Base-by-base conservation (phyloP, 2,888 invertebrate genomes). In the Cyclophora punctaria region DNA sequence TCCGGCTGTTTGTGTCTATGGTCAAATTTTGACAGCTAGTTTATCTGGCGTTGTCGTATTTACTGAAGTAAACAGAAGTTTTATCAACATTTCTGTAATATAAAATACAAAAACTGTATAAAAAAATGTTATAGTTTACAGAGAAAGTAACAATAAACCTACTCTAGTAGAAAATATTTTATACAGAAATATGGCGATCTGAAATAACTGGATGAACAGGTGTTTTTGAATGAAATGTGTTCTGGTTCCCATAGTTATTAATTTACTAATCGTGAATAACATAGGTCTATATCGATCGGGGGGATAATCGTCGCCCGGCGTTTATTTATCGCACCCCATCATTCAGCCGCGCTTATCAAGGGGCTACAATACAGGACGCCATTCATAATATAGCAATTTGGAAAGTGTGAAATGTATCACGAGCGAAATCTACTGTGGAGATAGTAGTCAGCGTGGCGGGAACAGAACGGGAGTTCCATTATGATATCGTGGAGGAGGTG, bases 171-270 rank as follows among this genome's bases (percentile, higher is more conserved):
- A 34, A 48, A 41, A 41, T 33, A 50, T 41, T 51, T 45, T 34
- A 44, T 41, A 41, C 44, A 48, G 41, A 54, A 35, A 55, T 44
- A 46, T 88, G 89, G 48, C 47, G 44, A 42, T 91, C 90, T 91
- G 93, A 92, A 93, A 93, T 92, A 90, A 90, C 84, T 83, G 67
- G 88, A 88, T 84, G 91, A 93, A 93, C 93, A 93, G 93, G 93
- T 93, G 93, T 93, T 93, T 91, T 91, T 90, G 90, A 92, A 91
- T 90, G 91, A 90, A 90, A 89, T 87, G 90, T 83, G 85, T 85
- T 81, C 77, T 73, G 76, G 84, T 88, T 88, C 87, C 83, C 86
- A 85, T 76, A 77, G 78, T 82, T 80, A 85, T 81, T 82, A 84
- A 83, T 83, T 76, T 83, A 78, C 75, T 79, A 83, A 80, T 76